phyloP scores from a whole-genome alignment of 2,888 invertebrate genomes.

The Campaea margaritaria region DNA sequence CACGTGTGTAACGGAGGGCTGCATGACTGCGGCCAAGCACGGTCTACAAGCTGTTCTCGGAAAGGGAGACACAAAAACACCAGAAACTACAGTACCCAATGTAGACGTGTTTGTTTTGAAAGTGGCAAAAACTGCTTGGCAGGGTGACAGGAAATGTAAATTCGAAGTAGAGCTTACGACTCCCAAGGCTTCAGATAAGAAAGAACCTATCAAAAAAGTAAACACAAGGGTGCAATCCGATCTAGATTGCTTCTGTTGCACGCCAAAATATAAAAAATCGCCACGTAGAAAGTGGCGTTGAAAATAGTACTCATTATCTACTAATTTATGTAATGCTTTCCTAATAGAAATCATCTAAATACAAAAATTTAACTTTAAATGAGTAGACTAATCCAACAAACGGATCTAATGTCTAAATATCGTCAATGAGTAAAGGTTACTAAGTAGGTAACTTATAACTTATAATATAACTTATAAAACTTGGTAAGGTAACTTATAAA shows the following conservation, averaged over 20 bases:
- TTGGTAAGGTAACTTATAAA: too few species aligned
- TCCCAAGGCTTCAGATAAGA: conserved; percentile 86
- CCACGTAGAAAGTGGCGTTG: too few species aligned
- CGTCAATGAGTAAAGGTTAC: too few species aligned
- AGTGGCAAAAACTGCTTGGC: conserved; percentile 88
- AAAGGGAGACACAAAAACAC: conserved; percentile 64
- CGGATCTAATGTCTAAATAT: too few species aligned
- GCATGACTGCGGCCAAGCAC: conserved; percentile 66
- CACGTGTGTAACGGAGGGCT: conserved; percentile 78
- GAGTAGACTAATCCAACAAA: background rate
- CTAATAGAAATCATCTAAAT: conserved; percentile 9
- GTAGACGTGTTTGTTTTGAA: conserved; percentile 87
- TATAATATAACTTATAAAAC: too few species aligned
- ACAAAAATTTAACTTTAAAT: background rate
- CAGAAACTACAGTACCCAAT: conserved; percentile 70
- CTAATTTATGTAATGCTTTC: background rate
- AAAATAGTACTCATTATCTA: too few species aligned
- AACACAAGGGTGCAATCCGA: conserved; percentile 70
- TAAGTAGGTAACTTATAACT: too few species aligned
- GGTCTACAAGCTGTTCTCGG: conserved; percentile 60
- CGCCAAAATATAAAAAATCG: conserved; percentile 38
- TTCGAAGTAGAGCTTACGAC: conserved; percentile 88
- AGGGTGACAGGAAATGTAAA: conserved; percentile 87
- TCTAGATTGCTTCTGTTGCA: conserved; percentile 68
- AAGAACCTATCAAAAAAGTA: conserved; percentile 75